phyloP scores from a whole-genome alignment of 2,113 vertebrate genomes.

The Hydropotes inermis region DNA sequence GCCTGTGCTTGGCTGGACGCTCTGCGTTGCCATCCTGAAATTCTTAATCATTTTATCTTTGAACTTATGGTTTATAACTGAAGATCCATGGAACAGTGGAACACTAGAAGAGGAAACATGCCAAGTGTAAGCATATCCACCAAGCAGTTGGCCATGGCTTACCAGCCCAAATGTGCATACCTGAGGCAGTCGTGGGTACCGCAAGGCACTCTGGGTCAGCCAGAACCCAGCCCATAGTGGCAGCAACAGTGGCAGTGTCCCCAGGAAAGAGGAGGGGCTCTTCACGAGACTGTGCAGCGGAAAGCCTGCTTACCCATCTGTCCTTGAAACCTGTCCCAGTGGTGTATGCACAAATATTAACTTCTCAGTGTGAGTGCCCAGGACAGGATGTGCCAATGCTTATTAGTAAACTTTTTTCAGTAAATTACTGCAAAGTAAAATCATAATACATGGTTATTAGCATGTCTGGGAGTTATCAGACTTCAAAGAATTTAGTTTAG shows the following conservation, averaged over 20 bases:
- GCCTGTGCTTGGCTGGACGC: neutral
- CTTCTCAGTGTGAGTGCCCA: neutral
- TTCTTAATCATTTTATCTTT: neutral
- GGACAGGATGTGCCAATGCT: neutral
- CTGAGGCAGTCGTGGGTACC: neutral
- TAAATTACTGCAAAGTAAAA: neutral
- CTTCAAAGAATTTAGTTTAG: constrained; percentile 3
- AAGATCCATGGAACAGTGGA: neutral
- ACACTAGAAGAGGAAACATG: neutral
- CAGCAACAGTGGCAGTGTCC: too few species aligned
- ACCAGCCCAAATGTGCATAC: neutral
- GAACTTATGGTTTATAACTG: neutral
- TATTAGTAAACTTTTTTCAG: neutral
- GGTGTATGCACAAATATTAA: neutral
- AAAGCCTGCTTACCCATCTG: neutral
- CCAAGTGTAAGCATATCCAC: neutral
- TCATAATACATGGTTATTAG: neutral
- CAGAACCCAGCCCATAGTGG: neutral
- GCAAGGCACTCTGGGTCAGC: neutral
- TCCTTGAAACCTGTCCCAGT: neutral
- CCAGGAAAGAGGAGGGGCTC: neutral
- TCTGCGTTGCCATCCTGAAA: neutral
- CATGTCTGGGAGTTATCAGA: neutral
- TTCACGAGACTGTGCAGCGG: neutral
- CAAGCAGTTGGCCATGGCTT: neutral